A percentile compares a stretch with the other conserved stretches of the same genome.
Conservation (phyloP, 1,140 invertebrate genomes). For the Helicorthomorpha holstii region DNA sequence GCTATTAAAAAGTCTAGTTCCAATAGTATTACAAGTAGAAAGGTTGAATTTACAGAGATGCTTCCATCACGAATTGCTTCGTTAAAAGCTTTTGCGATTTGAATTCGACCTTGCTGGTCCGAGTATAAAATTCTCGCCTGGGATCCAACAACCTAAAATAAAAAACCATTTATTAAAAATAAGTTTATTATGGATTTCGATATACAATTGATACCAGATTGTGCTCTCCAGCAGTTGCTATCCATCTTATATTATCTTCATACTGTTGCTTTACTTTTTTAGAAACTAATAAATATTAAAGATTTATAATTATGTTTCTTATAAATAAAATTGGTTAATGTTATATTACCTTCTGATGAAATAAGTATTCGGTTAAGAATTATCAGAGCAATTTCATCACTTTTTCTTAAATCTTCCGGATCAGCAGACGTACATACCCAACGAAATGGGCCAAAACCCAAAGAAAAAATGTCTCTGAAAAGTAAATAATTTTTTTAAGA, state of each 20-base stretch:
- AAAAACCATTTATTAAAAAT: not conserved
- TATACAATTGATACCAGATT: constrained; percentile 30
- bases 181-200: not conserved
- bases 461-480: constrained; percentile 45
- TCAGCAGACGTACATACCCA: constrained; percentile 47
- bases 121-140: constrained; percentile 47
- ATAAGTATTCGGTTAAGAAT: constrained; percentile 32
- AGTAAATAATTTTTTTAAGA: constrained; percentile 3
- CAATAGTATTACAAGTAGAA: not conserved
- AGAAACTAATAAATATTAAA: constrained; percentile 13
- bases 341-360: constrained; percentile 18
- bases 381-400: constrained; percentile 37
- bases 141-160: constrained; percentile 33
- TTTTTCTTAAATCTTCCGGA: constrained; percentile 34
- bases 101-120: constrained; percentile 35
- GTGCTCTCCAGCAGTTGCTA: constrained; percentile 38
- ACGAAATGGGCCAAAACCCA: constrained; percentile 54
- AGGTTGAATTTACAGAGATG: constrained; percentile 29
- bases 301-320: not conserved
- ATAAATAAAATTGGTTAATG: not conserved
- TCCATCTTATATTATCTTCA: constrained; percentile 44
- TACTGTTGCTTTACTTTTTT: constrained; percentile 34
- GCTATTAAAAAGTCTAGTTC: too few relatives aligned
- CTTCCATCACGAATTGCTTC: constrained; percentile 31
- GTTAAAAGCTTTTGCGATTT: constrained; percentile 43